Conservation (phyloP, 1,140 invertebrate species). For the Stegodyphus mimosarum region DNA sequence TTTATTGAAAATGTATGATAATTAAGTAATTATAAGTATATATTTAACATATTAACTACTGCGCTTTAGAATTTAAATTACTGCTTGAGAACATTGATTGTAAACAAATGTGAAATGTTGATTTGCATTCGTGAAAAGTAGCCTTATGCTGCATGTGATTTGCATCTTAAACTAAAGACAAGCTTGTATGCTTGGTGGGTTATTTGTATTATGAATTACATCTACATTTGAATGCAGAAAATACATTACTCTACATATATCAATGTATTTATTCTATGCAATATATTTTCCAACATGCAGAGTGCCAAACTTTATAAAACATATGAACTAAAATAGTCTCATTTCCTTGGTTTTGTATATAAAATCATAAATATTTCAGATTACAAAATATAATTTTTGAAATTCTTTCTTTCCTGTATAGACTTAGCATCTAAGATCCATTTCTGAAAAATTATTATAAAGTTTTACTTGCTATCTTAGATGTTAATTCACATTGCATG, state of each 20-base stretch:
- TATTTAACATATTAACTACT: too few species aligned
- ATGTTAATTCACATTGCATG: too few species aligned
- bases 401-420: too few species aligned
- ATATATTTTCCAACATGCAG: not conserved
- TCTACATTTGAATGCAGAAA: not conserved
- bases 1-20: too few species aligned
- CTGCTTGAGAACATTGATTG: conserved; percentile 44
- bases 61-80: not conserved
- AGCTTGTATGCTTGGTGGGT: conserved; percentile 29
- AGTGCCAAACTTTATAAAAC: not conserved
- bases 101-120: conserved; percentile 19
- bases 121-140: conserved; percentile 12
- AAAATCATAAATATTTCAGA: not conserved
- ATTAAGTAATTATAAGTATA: too few species aligned
- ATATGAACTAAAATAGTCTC: not conserved
- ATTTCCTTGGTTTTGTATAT: not conserved
- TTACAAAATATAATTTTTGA: not conserved
- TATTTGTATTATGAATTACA: conserved; percentile 5
- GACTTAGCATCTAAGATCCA: too few species aligned
- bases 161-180: conserved; percentile 31
- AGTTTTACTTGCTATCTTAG: too few species aligned
- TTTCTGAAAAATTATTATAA: too few species aligned
- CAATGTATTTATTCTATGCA: not conserved
- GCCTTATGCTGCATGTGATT: conserved; percentile 57
- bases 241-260: too few species aligned